phyloP scores from a whole-genome alignment of 2,888 invertebrate genomes.

The Amblyteles armatorius region DNA sequence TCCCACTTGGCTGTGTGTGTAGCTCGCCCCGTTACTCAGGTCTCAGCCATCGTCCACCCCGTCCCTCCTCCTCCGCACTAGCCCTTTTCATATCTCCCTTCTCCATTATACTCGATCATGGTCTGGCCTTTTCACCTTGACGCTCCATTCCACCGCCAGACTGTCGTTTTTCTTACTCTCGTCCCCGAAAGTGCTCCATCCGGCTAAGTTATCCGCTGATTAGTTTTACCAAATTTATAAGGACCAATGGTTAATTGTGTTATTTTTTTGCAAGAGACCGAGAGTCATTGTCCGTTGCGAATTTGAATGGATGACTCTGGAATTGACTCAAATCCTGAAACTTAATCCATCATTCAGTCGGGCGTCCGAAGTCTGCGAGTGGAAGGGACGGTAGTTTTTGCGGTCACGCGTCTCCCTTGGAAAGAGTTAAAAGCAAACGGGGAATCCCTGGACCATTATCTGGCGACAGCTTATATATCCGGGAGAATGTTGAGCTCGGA shows the following conservation, averaged over 20 bases:
- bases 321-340: neutral
- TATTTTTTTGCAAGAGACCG: neutral
- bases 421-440: slow-evolving; percentile 5
- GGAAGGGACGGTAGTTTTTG: neutral
- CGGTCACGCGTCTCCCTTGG: neutral
- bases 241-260: neutral
- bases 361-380: neutral
- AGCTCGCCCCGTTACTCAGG: slow-evolving; percentile 16
- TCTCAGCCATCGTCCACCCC: slow-evolving; percentile 46
- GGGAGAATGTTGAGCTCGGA: slow-evolving; percentile 20
- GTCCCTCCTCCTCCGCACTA: slow-evolving; percentile 4
- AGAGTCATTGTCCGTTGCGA: neutral
- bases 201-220: slow-evolving; percentile 11
- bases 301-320: neutral
- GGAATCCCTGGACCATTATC: slow-evolving; percentile 2
- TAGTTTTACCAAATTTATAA: neutral
- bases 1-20: slow-evolving; percentile 8
- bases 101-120: slow-evolving; percentile 58
- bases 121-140: slow-evolving; percentile 29
- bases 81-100: slow-evolving; percentile 54
- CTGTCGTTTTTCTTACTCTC: slow-evolving; percentile 47
- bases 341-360: slow-evolving; percentile 4
- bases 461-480: slow-evolving; percentile 30
- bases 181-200: slow-evolving; percentile 28
- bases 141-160: slow-evolving; percentile 32